Evolutionary conservation across 2,888 invertebrate species (phyloP).

Genomic region (Halictus ligatus): DNA sequence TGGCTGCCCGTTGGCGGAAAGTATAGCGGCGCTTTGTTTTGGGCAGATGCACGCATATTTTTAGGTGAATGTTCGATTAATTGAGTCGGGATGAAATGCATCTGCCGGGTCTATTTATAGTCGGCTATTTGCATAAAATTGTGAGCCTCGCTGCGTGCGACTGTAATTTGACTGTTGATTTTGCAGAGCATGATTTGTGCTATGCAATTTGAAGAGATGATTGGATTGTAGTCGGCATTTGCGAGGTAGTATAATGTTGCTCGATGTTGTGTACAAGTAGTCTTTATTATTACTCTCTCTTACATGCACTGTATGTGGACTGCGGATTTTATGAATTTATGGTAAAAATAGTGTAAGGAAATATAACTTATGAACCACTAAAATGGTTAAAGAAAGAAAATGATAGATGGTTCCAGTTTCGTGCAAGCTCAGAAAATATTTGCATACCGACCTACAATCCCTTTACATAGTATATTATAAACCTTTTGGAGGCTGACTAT

Average conservation of each 20-base stretch:
- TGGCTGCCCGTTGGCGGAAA: not conserved
- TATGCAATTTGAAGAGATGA: not conserved
- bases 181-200: not conserved
- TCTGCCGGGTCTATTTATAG: constrained; percentile 1
- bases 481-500: not conserved
- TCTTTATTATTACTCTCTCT: not conserved
- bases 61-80: constrained; percentile 3
- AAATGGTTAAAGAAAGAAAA: not conserved
- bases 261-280: not conserved
- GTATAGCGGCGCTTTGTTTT: not conserved
- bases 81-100: constrained; percentile 5
- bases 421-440: too few species aligned
- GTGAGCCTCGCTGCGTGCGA: not conserved
- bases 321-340: not conserved
- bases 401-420: too few species aligned
- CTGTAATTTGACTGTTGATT: not conserved
- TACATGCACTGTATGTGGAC: not conserved
- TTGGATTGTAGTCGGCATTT: not conserved
- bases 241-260: not conserved
- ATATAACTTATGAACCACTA: not conserved
- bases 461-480: too few species aligned
- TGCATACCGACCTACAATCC: too few species aligned
- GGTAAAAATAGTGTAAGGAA: not conserved
- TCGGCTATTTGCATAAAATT: constrained; percentile 6
- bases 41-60: not conserved